These are phyloP conservation scores for Maconellicoccus hirsutus DNA, from an alignment of 1,140 invertebrate genomes.

Conservation along the genomic window DNA sequence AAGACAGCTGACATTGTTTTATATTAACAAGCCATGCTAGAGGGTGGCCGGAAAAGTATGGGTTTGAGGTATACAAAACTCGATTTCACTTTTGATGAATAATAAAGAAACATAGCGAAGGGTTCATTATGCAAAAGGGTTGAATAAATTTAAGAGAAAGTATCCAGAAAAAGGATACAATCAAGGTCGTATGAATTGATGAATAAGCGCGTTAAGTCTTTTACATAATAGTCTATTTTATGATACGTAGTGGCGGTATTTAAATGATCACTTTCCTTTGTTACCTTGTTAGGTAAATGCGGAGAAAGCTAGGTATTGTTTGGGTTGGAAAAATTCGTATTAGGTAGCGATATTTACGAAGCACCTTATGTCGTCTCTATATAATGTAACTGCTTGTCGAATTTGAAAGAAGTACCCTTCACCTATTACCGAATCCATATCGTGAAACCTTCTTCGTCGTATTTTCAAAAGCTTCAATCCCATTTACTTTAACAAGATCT, in stretches of 20 bases:
- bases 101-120: not conserved
- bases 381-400: conserved; percentile 16
- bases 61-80: not conserved
- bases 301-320: too few relatives aligned
- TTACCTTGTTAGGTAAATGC: too few relatives aligned
- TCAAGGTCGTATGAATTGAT: not conserved
- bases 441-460: not conserved
- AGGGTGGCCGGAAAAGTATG: not conserved
- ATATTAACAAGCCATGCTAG: not conserved
- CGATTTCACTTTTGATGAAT: not conserved
- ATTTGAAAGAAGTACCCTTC: conserved; percentile 16
- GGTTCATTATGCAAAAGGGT: not conserved
- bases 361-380: not conserved
- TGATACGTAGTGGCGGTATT: too few relatives aligned
- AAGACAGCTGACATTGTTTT: conserved; percentile 8
- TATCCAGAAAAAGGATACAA: not conserved
- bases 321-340: not conserved
- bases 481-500: conserved; percentile 21
- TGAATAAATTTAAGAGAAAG: not conserved
- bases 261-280: too few relatives aligned
- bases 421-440: not conserved
- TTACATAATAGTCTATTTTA: too few relatives aligned
- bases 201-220: too few relatives aligned
- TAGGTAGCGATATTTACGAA: not conserved
- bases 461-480: conserved; percentile 4